Percentiles rank a stretch among this genome's conserved stretches.
These are phyloP conservation scores for Coptodon bakossiorum DNA, from an alignment of 2,113 vertebrate genomes.

Conservation along the genomic window DNA sequence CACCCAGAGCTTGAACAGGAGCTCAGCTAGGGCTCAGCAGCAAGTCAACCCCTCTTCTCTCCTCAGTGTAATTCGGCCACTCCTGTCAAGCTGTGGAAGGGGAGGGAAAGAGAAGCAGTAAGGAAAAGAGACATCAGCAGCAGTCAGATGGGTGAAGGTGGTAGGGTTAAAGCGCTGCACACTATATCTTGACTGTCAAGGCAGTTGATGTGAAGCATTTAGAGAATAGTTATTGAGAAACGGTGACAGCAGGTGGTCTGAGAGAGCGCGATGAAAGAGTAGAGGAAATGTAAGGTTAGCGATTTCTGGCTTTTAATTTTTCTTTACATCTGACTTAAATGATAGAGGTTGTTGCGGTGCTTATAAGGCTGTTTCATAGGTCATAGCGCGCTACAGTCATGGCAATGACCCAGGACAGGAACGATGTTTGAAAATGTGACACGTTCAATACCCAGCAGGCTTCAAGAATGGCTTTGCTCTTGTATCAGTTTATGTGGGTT, in stretches of 20 bases:
- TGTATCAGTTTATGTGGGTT: constrained; percentile 45
- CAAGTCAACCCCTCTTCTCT: constrained; percentile 20
- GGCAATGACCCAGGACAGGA: constrained; percentile 26
- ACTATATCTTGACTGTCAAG: neutral
- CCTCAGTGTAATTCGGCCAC: constrained; percentile 13
- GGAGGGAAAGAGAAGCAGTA: constrained; percentile 13
- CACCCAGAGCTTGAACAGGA: constrained; percentile 25
- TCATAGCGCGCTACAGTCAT: constrained; percentile 12
- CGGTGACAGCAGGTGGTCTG: constrained; percentile 8
- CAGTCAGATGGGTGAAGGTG: neutral
- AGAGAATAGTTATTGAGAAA: constrained; percentile 4
- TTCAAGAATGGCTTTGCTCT: neutral
- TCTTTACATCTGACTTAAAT: constrained; percentile 7
- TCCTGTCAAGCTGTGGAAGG: constrained; percentile 30
- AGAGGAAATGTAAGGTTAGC: neutral
- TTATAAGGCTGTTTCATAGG: constrained; percentile 49
- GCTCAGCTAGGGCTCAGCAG: constrained; percentile 30
- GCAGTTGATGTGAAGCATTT: constrained; percentile 21
- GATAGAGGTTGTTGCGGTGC: neutral
- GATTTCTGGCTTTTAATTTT: constrained; percentile 22
- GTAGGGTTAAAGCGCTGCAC: neutral
- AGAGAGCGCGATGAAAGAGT: constrained; percentile 7
- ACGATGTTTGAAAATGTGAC: constrained; percentile 48
- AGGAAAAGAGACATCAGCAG: constrained; percentile 20
- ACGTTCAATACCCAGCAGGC: constrained; percentile 26